Conservation (phyloP, 2,888 invertebrate species). For the Adelognathus sp. region DNA sequence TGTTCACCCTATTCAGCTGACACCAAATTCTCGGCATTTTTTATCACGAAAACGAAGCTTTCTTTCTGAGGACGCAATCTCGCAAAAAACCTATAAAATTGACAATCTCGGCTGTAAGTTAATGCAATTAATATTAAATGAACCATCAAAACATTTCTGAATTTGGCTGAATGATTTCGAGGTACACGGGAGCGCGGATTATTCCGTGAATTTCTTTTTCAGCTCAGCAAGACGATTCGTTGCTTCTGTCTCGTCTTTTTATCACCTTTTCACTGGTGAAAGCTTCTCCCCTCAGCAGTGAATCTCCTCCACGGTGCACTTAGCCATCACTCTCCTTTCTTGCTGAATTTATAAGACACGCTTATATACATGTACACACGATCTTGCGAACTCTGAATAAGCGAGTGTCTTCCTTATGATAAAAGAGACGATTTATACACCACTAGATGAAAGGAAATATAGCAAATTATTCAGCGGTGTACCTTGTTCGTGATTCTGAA, state of each 20-base stretch:
- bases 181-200: too few relatives aligned
- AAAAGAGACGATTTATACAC: neutral
- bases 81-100: too few relatives aligned
- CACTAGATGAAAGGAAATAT: neutral
- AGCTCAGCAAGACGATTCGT: neutral
- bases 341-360: neutral
- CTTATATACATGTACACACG: neutral
- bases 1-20: too few relatives aligned
- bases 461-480: neutral
- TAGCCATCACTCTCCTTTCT: slow-evolving; percentile 3
- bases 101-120: too few relatives aligned
- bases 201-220: too few relatives aligned
- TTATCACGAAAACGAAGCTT: too few relatives aligned
- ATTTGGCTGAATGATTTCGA: too few relatives aligned
- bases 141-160: too few relatives aligned
- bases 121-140: too few relatives aligned
- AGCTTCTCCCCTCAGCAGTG: neutral
- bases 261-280: neutral
- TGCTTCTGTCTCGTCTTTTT: neutral
- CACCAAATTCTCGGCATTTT: too few relatives aligned
- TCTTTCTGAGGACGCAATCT: too few relatives aligned
- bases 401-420: slow-evolving; percentile 1
- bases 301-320: neutral
- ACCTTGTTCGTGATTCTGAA: neutral
- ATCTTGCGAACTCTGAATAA: neutral